Evolutionary conservation across 2,113 vertebrate species (phyloP), one percentile per base, ranked within the genome.

Genomic region (Brachyhypopomus gauderio): DNA sequence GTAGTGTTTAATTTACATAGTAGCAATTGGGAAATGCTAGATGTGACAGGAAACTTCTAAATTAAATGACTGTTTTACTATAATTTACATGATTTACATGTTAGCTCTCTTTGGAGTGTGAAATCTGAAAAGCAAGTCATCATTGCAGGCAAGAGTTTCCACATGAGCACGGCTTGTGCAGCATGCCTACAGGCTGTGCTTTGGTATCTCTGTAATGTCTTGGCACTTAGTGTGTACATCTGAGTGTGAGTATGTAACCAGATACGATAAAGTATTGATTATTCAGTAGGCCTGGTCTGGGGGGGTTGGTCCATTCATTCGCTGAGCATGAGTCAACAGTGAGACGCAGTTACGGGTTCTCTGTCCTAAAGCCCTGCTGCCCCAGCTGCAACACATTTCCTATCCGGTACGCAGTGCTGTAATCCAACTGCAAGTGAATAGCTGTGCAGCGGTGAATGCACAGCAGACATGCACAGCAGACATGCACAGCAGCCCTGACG

Each of bases 211-310:
- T 70, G 81, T 27, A 38, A 62, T 81, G 36, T 74, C 76, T 81
- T 60, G 78, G 27, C 59, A 70, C 34, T 55, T 14, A 14, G 12
- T 74, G 70, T 74, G 63, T 63, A 25, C 78, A 63, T 64, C 27
- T 78, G 27, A 20, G 41, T 66, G 70, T 73, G 20, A 70, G n/a
- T 73, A 52, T 82, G 45, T 52, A 52, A 52, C 45, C 12, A 52
- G 2, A 11, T 52, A 52, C 12, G 45, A 52, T 85, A 63, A 56
- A 78, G 59, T 62, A 38, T 45, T 16, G 22, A 77, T 85, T 67
- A 83, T 77, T 83, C 77, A 83, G 80, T 74, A 69, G 59, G 16
- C 64, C n/a, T 0, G 48, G 36, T 77, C 59, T 48, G 55, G 59
- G 19, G 48, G 59, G n/a, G 72, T 62, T 16, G 48, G 30, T 71